A percentile compares a stretch with the other conserved stretches of the same genome.
Conservation (phyloP, 2,797 vertebrate genomes). For the Tangara arthus region DNA sequence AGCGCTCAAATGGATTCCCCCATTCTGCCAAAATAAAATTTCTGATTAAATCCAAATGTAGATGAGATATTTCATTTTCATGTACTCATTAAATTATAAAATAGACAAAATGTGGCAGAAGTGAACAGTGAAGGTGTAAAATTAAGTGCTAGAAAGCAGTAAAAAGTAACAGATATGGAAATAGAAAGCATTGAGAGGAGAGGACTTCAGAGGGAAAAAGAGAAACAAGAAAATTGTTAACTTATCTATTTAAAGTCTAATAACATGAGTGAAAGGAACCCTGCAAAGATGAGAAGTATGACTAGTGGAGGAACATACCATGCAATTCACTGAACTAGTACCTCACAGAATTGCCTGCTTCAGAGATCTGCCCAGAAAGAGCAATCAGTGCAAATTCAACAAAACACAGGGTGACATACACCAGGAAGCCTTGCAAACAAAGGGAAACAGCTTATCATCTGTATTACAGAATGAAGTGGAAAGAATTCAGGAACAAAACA, state of each 20-base stretch:
- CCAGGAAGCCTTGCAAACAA: neutral
- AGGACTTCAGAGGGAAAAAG: neutral
- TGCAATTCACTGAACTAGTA: neutral
- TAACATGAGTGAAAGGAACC: rapidly evolving
- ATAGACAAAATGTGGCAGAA: rapidly evolving
- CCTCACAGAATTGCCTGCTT: neutral
- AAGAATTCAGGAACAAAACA: neutral
- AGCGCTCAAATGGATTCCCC: neutral
- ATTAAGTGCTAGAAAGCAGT: neutral
- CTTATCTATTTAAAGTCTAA: neutral
- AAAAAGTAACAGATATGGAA: neutral
- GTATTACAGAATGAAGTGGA: neutral
- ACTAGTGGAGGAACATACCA: neutral
- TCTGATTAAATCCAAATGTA: neutral
- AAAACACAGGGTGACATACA: neutral
- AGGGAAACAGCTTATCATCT: rapidly evolving
- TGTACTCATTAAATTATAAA: neutral
- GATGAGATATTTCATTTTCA: neutral
- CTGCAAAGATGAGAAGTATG: neutral
- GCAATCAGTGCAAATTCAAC: rapidly evolving
- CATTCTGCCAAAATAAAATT: neutral
- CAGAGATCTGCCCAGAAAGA: neutral
- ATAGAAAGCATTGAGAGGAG: neutral
- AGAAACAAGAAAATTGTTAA: neutral
- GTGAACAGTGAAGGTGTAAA: neutral